Evolutionary conservation across 2,888 invertebrate genomes (phyloP).

Genomic region (Sinhomidia bicolor): DNA sequence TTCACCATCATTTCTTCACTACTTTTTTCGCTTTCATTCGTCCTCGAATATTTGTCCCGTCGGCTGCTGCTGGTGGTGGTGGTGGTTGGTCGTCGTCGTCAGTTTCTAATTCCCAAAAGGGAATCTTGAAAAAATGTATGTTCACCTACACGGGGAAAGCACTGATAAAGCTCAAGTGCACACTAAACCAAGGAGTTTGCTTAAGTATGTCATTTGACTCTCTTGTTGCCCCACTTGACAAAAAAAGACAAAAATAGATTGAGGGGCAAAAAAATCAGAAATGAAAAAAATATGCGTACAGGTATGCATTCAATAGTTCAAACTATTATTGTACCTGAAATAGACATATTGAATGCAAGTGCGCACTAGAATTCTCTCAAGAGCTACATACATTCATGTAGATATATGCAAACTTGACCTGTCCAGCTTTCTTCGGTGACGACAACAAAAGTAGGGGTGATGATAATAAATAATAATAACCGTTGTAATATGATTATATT

Average conservation of each 20-base stretch:
- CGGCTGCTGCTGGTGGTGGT: not conserved
- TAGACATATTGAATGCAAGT: not conserved
- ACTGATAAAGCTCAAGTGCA: not conserved
- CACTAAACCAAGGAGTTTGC: not conserved
- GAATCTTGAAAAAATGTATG: conserved; percentile 24
- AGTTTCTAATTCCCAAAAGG: conserved; percentile 33
- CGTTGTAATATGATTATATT: not conserved
- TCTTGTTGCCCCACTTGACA: conserved; percentile 26
- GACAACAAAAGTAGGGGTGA: not conserved
- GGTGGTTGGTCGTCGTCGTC: conserved; percentile 9
- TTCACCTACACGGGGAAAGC: not conserved
- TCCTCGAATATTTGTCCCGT: conserved; percentile 10
- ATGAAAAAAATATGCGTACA: not conserved
- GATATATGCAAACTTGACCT: too few relatives aligned
- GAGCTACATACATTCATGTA: too few relatives aligned
- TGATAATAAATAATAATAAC: not conserved
- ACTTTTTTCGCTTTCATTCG: conserved; percentile 5
- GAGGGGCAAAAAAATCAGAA: not conserved
- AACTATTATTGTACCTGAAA: not conserved
- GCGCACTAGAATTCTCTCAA: not conserved
- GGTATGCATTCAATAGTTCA: not conserved
- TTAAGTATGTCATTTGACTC: conserved; percentile 7
- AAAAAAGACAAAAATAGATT: not conserved
- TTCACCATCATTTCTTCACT: not conserved
- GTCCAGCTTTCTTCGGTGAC: too few relatives aligned